Evolutionary conservation across 2,797 vertebrate genomes (phyloP), one percentile per base, ranked within the genome.

Genomic region (Phrynocephalus forsythii): DNA sequence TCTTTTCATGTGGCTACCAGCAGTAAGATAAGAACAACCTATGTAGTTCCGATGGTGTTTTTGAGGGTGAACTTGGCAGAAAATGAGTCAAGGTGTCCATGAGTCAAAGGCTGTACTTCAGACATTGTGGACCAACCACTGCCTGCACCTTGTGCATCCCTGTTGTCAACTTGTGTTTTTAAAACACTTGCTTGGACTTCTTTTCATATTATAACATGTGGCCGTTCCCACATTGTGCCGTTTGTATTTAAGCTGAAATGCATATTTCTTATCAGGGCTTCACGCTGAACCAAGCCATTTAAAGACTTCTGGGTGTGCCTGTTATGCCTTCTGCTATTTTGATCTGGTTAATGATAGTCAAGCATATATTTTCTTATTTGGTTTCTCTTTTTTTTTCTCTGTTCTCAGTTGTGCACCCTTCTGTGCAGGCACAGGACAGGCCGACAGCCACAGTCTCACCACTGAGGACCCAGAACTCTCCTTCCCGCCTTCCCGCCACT

Each of bases 401-500:
- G 26, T 83, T 86, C 56, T 63, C 87, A 85, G 28, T 94, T 93
- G 93, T 94, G 73, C 96, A 97, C 78, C 83, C 95, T 8, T 94
- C 97, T 0, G 96, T 96, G 86, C 97, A 98, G 69, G 97, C 96
- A 48, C 97, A 98, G 0, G 98, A 99, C 91, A 97, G 98, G 7
- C 98, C 98, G 66, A 96, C 97, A 0, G 97, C 98, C 82, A 98
- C 97, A 0, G 96, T 98, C 52, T 98, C 98, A 0, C 98, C 98
- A 0, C 95, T 99, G 91, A 97, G 98, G 83, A 96, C 97, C 1
- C 99, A 98, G 95, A 97, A 95, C 94, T 98, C 98, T 4, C 98
- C 98, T 0, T 98, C 98, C 7, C 98, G 98, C 91, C 97, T 98
- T 93, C 94, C 98, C 0, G 92, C 97, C 18, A 96, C 98, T n/a